Evolutionary conservation across 2,113 vertebrate species (phyloP).

Genomic region (Pollimyrus isidori): DNA sequence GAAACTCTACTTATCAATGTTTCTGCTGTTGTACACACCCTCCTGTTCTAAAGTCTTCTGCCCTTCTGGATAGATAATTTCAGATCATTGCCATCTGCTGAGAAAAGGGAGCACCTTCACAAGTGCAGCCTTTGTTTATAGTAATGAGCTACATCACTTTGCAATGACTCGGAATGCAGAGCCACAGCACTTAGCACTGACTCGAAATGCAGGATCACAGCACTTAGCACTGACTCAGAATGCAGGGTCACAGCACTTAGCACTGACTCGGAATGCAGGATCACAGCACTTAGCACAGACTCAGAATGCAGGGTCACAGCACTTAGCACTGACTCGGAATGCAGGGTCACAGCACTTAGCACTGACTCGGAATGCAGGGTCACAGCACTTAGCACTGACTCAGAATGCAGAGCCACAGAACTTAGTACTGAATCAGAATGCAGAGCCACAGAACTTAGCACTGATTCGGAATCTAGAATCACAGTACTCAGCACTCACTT

Average conservation of each 20-base stretch:
- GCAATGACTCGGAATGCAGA: neutral
- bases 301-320: neutral
- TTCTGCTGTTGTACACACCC: neutral
- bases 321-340: neutral
- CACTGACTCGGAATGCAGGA: neutral
- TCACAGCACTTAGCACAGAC: neutral
- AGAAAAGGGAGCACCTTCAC: neutral
- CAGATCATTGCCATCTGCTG: neutral
- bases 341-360: neutral
- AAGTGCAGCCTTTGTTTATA: neutral
- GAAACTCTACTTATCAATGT: neutral
- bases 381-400: neutral
- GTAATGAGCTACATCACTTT: neutral
- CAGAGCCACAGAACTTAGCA: neutral
- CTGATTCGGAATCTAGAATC: neutral
- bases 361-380: neutral
- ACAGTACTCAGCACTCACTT: neutral
- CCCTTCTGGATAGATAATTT: neutral
- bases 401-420: neutral
- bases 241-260: neutral
- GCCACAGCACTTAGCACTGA: neutral
- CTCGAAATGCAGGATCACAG: neutral
- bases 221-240: neutral
- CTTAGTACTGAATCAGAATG: neutral
- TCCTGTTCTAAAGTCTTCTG: neutral